Conservation (phyloP, 2,888 invertebrate species). For the Polydrusus pterygomalis region DNA sequence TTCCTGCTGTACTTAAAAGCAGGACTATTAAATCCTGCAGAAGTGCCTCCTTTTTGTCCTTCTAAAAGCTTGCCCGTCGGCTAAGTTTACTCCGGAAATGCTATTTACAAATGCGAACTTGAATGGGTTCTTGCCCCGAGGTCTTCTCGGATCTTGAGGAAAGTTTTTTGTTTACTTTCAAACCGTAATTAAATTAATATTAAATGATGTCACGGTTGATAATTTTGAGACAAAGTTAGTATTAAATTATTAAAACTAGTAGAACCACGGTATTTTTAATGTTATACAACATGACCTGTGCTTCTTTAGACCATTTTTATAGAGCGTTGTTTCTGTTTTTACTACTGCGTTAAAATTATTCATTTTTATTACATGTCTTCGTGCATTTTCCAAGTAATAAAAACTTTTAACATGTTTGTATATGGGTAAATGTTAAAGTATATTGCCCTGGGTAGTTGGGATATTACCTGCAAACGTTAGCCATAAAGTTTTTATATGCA, state of each 20-base stretch:
- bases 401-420: too few relatives aligned
- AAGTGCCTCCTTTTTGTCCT: conserved; percentile 6
- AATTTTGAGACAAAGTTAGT: too few relatives aligned
- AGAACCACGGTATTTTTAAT: too few relatives aligned
- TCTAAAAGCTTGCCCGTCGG: conserved; percentile 9
- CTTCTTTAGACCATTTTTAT: too few relatives aligned
- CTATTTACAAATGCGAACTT: not conserved
- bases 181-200: not conserved
- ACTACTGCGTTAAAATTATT: not conserved
- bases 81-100: not conserved
- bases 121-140: not conserved
- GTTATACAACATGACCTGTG: too few relatives aligned
- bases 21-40: not conserved
- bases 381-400: too few relatives aligned
- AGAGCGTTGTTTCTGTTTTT: not conserved
- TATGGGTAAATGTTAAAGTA: too few relatives aligned
- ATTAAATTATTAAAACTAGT: too few relatives aligned
- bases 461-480: not conserved
- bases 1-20: not conserved
- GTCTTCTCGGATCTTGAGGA: not conserved
- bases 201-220: not conserved
- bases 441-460: too few relatives aligned
- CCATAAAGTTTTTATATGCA: not conserved
- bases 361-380: too few relatives aligned
- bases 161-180: not conserved